These are phyloP conservation scores for Acanthopagrus latus DNA, from an alignment of 2,797 vertebrate species.

Conservation along the genomic window DNA sequence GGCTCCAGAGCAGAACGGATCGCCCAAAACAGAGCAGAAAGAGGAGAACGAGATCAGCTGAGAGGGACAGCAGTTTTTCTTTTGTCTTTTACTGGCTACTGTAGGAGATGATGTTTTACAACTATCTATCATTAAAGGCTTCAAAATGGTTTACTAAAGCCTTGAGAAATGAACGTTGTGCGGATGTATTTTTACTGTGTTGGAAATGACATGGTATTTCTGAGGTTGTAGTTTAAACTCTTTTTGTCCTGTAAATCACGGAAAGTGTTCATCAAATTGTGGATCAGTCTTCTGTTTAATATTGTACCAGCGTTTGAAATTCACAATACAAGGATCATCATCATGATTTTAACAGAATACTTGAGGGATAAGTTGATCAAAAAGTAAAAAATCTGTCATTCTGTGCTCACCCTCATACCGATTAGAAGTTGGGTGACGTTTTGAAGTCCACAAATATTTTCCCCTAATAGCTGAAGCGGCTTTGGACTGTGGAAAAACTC, in stretches of 20 bases:
- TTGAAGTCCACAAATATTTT: no score
- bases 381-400: no score
- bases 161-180: constrained; percentile 3
- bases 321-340: constrained; percentile 9
- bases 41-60: constrained; percentile 60
- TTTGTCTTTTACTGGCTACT: constrained; percentile 15
- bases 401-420: no score
- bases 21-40: constrained; percentile 60
- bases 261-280: constrained; percentile 22
- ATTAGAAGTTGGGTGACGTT: no score
- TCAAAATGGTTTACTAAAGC: constrained; percentile 23
- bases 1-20: constrained; percentile 53
- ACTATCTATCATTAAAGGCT: constrained; percentile 23
- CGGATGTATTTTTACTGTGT: constrained; percentile 12
- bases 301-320: constrained; percentile 13
- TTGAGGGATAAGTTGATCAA: background rate
- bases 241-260: constrained; percentile 23
- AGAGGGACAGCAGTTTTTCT: constrained; percentile 28
- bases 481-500: no score
- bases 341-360: background rate
- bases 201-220: constrained; percentile 22
- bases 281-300: constrained; percentile 20
- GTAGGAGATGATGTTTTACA: constrained; percentile 22
- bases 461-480: no score
- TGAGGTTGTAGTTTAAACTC: constrained; percentile 2